Evolutionary conservation across 2,113 vertebrate species (phyloP), one percentile per base, ranked within the genome.

Genomic region (Pitta sordida): DNA sequence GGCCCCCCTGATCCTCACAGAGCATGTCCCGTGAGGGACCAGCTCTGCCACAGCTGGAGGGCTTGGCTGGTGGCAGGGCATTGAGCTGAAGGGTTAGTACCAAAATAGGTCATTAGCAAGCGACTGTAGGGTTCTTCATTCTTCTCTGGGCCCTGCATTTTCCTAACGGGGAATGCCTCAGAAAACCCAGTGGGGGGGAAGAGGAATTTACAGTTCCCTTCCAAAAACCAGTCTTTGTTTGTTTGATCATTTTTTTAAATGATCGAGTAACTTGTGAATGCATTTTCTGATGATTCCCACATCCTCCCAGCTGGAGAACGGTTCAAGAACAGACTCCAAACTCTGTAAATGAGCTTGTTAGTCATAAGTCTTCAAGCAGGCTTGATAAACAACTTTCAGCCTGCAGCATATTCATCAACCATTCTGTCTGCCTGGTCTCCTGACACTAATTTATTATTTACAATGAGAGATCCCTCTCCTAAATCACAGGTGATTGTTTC

Each of bases 221-320:
- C 94, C 93, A 96, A 90, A 95, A 89, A 32, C 32, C 79, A 93
- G 85, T 8, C 93, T 93, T 89, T 95, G 79, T 96, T 95, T 94
- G 93, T 96, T 94, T 93, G 96, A 96, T 96, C 24, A 1, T 69
- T 92, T 89, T 92, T 95, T 83, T 46, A 94, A 93, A 95, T 69
- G 95, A 96, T 96, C 92, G 27, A 96, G 93, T 94, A 96, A 96
- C 96, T 96, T 94, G 95, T 91, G 95, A 96, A 95, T 95, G 93
- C 95, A 91, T 95, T 96, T 96, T 95, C 96, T 96, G 93, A 96
- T 96, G 96, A 95, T 96, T 96, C 95, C 93, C 95, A 96, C 96
- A 96, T 96, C 95, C 96, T 96, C 96, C 93, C 96, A 96, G 96
- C 96, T 96, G 96, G 95, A 96, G 87, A 70, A 92, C 0, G 56